Evolutionary conservation across 1,140 invertebrate genomes (phyloP).

Genomic region (Papilio helenus): DNA sequence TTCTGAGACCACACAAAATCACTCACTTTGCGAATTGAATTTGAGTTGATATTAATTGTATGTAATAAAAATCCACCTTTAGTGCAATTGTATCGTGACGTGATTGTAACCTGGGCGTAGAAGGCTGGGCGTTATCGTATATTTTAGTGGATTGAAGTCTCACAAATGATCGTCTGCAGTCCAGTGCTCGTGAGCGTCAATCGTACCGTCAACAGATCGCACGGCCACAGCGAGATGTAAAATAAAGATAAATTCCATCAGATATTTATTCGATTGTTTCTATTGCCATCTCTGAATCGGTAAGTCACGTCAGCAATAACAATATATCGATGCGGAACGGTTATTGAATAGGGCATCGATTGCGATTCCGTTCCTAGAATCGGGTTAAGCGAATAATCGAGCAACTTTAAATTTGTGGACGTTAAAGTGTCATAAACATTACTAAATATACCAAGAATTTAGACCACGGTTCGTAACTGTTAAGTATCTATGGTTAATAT

Average conservation of each 20-base stretch:
- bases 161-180: background rate
- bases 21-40: background rate
- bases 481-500: background rate
- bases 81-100: background rate
- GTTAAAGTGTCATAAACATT: background rate
- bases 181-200: constrained; percentile 33
- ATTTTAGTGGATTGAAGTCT: background rate
- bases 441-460: constrained; percentile 1
- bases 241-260: constrained; percentile 63
- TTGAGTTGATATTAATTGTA: background rate
- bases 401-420: constrained; percentile 26
- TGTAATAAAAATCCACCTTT: background rate
- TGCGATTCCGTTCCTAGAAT: constrained; percentile 53
- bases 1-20: background rate
- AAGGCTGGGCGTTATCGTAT: background rate
- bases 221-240: constrained; percentile 57
- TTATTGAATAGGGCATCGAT: constrained; percentile 70
- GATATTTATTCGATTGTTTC: constrained; percentile 74
- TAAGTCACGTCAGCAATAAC: constrained; percentile 74
- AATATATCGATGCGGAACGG: constrained; percentile 70
- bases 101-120: background rate
- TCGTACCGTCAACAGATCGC: constrained; percentile 56
- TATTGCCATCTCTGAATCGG: constrained; percentile 64
- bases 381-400: constrained; percentile 47
- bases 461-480: background rate